Conservation (phyloP, 2,888 invertebrate species). For the Himalopsyche anomala region DNA sequence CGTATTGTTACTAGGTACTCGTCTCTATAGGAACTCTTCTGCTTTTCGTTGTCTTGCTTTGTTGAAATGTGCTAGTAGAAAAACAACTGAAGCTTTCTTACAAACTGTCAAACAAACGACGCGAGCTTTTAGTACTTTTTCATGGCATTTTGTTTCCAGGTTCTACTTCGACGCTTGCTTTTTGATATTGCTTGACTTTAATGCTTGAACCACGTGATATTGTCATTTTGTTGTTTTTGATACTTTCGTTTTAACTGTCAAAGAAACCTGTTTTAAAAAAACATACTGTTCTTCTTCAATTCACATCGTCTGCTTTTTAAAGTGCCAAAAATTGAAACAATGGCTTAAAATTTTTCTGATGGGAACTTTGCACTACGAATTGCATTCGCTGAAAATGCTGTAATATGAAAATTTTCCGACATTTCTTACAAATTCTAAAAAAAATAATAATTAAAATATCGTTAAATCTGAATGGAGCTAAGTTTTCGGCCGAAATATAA, state of each 20-base stretch:
- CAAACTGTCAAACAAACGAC: conserved; percentile 14
- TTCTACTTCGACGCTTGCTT: conserved; percentile 29
- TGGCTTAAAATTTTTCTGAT: not conserved
- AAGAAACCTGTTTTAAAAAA: not conserved
- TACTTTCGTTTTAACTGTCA: not conserved
- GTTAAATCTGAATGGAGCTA: too few relatives aligned
- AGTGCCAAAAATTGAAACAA: not conserved
- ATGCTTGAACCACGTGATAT: not conserved
- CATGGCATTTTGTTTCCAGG: conserved; percentile 11
- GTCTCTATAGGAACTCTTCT: conserved; percentile 31
- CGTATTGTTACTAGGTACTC: not conserved
- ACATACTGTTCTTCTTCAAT: not conserved
- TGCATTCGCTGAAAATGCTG: too few relatives aligned
- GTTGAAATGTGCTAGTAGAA: conserved; percentile 9
- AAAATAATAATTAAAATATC: too few relatives aligned
- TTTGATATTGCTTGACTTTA: not conserved
- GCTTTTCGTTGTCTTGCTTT: conserved; percentile 27
- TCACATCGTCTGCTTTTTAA: not conserved
- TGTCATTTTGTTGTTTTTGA: not conserved
- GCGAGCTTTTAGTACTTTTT: not conserved
- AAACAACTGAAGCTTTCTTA: conserved; percentile 17
- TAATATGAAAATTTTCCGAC: too few relatives aligned
- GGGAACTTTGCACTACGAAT: too few relatives aligned
- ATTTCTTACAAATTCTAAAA: too few relatives aligned
- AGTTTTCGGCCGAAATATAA: too few relatives aligned